These are phyloP conservation scores for Ormyrus nitidulus DNA, from an alignment of 2,888 invertebrate species.

Conservation along the genomic window DNA sequence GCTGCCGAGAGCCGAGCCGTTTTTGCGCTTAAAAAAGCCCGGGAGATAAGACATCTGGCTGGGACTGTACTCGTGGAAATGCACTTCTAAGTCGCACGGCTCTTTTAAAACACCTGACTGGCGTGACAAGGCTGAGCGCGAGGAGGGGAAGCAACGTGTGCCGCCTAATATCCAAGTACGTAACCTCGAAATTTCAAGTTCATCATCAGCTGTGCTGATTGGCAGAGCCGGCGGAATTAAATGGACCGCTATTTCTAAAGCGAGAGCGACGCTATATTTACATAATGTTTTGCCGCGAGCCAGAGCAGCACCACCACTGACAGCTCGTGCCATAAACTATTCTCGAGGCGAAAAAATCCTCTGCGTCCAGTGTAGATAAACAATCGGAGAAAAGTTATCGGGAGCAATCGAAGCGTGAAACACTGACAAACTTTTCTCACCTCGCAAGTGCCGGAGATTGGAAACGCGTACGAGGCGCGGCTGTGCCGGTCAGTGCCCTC, in stretches of 20 bases:
- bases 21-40: constrained; percentile 40
- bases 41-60: constrained; percentile 28
- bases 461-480: constrained; percentile 67
- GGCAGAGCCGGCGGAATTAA: not conserved
- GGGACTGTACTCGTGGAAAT: constrained; percentile 39
- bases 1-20: constrained; percentile 38
- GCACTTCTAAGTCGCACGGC: constrained; percentile 15
- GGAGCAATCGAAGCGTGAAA: not conserved
- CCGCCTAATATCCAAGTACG: constrained; percentile 39
- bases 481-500: constrained; percentile 70
- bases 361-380: not conserved
- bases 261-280: too few relatives aligned
- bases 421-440: constrained; percentile 26
- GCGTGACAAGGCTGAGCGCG: not conserved
- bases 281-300: too few relatives aligned
- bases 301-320: too few relatives aligned
- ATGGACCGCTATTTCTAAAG: not conserved
- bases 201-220: constrained; percentile 1
- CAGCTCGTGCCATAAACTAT: too few relatives aligned
- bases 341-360: too few relatives aligned
- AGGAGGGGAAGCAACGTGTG: not conserved
- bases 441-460: constrained; percentile 33
- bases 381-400: not conserved
- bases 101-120: not conserved
- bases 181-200: constrained; percentile 34